A percentile compares a stretch with the other conserved stretches of the same genome.
These are phyloP conservation scores for Antheraea mylitta DNA, from an alignment of 1,140 invertebrate species.

Conservation along the genomic window DNA sequence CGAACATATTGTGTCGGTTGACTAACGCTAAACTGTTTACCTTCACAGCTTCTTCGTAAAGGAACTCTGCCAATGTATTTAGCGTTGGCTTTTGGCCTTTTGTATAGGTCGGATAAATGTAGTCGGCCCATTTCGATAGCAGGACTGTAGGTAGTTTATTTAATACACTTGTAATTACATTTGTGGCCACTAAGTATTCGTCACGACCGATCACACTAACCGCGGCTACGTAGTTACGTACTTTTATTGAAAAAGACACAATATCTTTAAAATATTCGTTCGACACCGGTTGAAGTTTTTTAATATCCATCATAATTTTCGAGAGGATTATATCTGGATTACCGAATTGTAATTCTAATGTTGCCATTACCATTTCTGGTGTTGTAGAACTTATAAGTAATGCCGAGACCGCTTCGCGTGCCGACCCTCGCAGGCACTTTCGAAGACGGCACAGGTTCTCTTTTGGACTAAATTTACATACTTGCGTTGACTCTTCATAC, in stretches of 20 bases:
- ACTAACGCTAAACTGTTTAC: no score
- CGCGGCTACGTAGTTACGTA: conserved; percentile 16
- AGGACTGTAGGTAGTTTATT: conserved; percentile 23
- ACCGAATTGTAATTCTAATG: no score
- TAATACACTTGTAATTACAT: no score
- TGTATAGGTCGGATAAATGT: conserved; percentile 18
- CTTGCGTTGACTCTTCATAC: conserved; percentile 25
- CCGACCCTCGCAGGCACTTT: conserved; percentile 30
- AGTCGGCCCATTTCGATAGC: conserved; percentile 28
- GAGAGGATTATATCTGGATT: no score
- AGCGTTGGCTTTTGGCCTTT: background rate
- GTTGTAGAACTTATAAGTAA: no score
- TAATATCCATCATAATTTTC: no score
- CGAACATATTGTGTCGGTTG: no score
- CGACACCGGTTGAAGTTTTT: no score
- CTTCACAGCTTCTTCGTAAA: conserved; percentile 7
- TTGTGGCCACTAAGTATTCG: background rate
- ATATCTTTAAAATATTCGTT: no score
- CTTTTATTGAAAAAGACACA: conserved; percentile 24
- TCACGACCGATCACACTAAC: background rate
- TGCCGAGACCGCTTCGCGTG: conserved; percentile 31
- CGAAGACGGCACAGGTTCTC: conserved; percentile 18
- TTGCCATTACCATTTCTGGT: no score
- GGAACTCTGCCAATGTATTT: conserved; percentile 6
- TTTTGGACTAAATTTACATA: conserved; percentile 21